Conservation (phyloP, 2,797 vertebrate species). For the Cercopithecus petaurista region DNA sequence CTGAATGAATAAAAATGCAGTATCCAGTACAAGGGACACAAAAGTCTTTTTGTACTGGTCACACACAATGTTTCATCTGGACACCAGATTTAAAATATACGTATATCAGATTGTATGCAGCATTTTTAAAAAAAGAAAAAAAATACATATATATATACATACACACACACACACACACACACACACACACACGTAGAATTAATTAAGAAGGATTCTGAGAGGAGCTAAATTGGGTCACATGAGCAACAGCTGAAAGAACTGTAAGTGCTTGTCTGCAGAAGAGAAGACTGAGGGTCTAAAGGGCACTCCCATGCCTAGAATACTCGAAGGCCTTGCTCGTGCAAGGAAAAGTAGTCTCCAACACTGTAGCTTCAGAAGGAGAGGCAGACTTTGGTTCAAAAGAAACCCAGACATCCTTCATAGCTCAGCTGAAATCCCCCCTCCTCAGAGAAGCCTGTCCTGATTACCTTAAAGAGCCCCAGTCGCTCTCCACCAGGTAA, state of each 20-base stretch:
- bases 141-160: background rate
- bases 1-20: constrained; percentile 11
- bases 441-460: background rate
- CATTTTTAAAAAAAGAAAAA: background rate
- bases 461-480: background rate
- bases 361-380: background rate
- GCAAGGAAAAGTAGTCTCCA: background rate
- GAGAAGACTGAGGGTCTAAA: background rate
- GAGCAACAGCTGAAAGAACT: background rate
- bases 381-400: background rate
- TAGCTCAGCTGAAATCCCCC: background rate
- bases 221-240: background rate
- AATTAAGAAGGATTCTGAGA: constrained; percentile 10
- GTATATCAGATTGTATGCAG: background rate
- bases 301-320: background rate
- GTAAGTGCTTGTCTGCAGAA: background rate
- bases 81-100: background rate
- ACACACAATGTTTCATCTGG: background rate
- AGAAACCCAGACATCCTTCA: background rate
- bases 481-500: background rate
- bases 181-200: background rate
- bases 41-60: background rate
- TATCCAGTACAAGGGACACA: background rate
- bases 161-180: too few relatives aligned
- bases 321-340: background rate